These are phyloP conservation scores for Charanyca ferruginea DNA, from an alignment of 2,888 invertebrate species.

Conservation along the genomic window DNA sequence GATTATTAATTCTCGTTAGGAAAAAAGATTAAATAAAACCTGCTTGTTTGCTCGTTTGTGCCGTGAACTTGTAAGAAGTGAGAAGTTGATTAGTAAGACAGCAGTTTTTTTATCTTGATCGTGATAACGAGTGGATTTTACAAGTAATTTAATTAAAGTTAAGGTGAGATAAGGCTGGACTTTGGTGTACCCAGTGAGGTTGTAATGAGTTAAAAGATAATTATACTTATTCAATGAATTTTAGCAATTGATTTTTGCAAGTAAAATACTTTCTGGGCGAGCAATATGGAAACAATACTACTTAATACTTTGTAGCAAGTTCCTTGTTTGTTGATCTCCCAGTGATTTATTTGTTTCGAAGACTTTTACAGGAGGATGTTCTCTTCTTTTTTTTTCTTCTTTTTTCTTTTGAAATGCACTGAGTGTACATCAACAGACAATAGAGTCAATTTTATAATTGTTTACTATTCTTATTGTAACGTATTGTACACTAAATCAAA, in stretches of 20 bases:
- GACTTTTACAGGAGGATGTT: neutral
- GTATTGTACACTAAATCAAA: slow-evolving; percentile 55
- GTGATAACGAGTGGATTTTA: neutral
- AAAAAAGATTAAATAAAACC: neutral
- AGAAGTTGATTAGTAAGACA: too few relatives aligned
- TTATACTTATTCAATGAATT: slow-evolving; percentile 5
- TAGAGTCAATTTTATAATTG: slow-evolving; percentile 67
- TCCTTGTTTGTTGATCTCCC: neutral
- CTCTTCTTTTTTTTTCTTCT: neutral
- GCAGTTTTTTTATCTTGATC: too few relatives aligned
- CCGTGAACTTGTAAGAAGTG: too few relatives aligned
- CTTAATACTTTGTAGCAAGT: neutral
- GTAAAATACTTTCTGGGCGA: neutral
- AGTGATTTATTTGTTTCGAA: slow-evolving; percentile 25
- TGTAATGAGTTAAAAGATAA: neutral
- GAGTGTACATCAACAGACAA: slow-evolving; percentile 60
- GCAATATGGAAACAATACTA: neutral
- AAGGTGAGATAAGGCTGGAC: neutral
- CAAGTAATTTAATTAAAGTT: neutral
- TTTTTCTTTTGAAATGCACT: slow-evolving; percentile 45
- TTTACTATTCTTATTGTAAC: slow-evolving; percentile 62
- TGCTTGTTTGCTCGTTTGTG: neutral
- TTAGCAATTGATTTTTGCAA: slow-evolving; percentile 2
- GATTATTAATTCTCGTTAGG: neutral
- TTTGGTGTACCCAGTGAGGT: neutral